These are phyloP conservation scores for Cololabis saira DNA, from an alignment of 2,113 vertebrate species.

Conservation along the genomic window DNA sequence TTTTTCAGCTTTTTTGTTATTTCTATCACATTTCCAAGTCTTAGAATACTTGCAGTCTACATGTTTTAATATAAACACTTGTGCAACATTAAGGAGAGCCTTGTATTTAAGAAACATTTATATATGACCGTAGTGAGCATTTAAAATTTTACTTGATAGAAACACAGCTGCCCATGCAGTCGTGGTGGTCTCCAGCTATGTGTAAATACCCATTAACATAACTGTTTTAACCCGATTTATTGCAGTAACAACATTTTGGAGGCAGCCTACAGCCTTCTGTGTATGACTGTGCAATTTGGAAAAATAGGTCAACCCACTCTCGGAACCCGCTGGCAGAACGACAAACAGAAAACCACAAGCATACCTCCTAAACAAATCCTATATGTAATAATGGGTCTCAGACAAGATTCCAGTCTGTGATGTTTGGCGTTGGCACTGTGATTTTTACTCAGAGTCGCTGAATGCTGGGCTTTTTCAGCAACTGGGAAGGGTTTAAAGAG, in stretches of 20 bases:
- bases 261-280: constrained; percentile 22
- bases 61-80: too few species aligned
- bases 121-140: not conserved
- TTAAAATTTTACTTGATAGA: too few species aligned
- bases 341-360: constrained; percentile 59
- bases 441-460: constrained; percentile 69
- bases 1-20: too few species aligned
- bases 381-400: constrained; percentile 62
- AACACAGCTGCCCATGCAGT: too few species aligned
- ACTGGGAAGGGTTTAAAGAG: constrained; percentile 72
- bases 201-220: not conserved
- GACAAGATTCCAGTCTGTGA: constrained; percentile 77
- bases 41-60: too few species aligned
- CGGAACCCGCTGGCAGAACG: constrained; percentile 36
- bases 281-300: constrained; percentile 49
- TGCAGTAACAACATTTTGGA: constrained; percentile 25
- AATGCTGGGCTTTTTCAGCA: constrained; percentile 64
- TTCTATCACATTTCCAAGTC: too few species aligned
- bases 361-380: constrained; percentile 66
- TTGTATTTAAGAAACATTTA: not conserved
- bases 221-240: constrained; percentile 36
- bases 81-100: too few species aligned
- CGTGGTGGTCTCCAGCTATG: not conserved
- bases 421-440: constrained; percentile 73
- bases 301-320: constrained; percentile 55